A percentile compares a stretch with the other conserved stretches of the same genome.
Conservation (phyloP, 2,113 vertebrate genomes). For the Coreoperca whiteheadi region DNA sequence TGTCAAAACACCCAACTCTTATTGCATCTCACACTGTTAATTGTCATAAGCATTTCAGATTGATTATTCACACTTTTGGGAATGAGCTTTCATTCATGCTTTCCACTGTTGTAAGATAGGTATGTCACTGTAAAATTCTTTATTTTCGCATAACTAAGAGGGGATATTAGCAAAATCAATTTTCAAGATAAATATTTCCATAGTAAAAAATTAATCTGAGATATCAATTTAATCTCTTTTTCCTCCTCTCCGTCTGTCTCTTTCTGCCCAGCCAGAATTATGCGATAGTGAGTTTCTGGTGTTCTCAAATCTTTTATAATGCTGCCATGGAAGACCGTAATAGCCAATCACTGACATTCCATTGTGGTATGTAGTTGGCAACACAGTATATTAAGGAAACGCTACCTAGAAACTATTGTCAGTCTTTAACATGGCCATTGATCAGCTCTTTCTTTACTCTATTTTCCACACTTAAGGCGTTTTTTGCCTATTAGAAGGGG, state of each 20-base stretch:
- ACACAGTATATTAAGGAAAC: not conserved
- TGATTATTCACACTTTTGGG: constrained; percentile 92
- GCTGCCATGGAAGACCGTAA: not conserved
- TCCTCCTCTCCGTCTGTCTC: not conserved
- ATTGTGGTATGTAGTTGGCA: not conserved
- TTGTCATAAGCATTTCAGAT: constrained; percentile 97
- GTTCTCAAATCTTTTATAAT: constrained; percentile 15
- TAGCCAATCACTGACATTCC: not conserved
- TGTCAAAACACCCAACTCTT: constrained; percentile 93
- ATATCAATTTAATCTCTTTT: constrained; percentile 57
- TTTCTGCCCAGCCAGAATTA: not conserved
- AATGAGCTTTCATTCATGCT: constrained; percentile 93
- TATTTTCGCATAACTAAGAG: constrained; percentile 85
- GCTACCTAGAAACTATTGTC: not conserved
- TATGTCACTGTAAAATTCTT: constrained; percentile 87
- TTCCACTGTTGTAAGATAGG: constrained; percentile 87
- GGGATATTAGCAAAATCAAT: constrained; percentile 86
- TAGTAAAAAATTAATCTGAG: constrained; percentile 60
- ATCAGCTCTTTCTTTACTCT: not conserved
- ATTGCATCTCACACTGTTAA: constrained; percentile 91
- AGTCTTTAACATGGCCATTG: not conserved
- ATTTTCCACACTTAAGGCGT: not conserved
- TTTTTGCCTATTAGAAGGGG: not conserved
- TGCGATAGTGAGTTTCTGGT: not conserved
- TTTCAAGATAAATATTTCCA: constrained; percentile 78